Evolutionary conservation across 2,888 invertebrate species (phyloP).

Genomic region (Eupithecia dodoneata): DNA sequence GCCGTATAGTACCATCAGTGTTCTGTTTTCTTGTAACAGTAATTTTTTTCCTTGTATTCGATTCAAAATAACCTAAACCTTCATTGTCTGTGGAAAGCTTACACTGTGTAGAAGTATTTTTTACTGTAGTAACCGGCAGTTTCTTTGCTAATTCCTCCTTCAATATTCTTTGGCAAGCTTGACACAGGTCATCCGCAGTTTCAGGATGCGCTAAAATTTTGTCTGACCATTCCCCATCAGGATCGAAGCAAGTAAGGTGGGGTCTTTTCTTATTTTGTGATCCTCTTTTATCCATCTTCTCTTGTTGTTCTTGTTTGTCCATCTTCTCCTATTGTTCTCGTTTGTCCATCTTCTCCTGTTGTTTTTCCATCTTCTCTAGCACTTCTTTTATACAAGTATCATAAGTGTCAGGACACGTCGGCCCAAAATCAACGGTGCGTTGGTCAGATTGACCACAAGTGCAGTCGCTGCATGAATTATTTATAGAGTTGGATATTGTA

Average conservation of each 20-base stretch:
- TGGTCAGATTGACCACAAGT: neutral
- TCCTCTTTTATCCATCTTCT: neutral
- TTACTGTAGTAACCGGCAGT: neutral
- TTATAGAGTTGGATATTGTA: neutral
- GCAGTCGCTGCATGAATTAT: neutral
- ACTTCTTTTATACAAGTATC: neutral
- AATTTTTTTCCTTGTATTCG: constrained; percentile 51
- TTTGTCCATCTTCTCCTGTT: neutral
- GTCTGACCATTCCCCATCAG: neutral
- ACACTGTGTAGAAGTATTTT: neutral
- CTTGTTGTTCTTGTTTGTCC: neutral
- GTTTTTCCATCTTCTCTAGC: neutral
- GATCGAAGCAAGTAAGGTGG: constrained; percentile 1
- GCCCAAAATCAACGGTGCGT: neutral
- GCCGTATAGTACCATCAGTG: constrained; percentile 54
- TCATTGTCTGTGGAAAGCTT: constrained; percentile 25
- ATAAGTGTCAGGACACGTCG: neutral
- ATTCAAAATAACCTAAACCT: constrained; percentile 53
- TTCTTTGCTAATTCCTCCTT: constrained; percentile 6
- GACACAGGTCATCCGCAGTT: constrained; percentile 11
- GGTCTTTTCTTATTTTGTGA: neutral
- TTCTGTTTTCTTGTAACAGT: constrained; percentile 52
- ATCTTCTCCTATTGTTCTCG: neutral
- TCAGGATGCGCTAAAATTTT: neutral
- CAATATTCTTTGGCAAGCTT: constrained; percentile 25